Conservation (phyloP, 2,113 vertebrate species). For the Dicaeum eximium region DNA sequence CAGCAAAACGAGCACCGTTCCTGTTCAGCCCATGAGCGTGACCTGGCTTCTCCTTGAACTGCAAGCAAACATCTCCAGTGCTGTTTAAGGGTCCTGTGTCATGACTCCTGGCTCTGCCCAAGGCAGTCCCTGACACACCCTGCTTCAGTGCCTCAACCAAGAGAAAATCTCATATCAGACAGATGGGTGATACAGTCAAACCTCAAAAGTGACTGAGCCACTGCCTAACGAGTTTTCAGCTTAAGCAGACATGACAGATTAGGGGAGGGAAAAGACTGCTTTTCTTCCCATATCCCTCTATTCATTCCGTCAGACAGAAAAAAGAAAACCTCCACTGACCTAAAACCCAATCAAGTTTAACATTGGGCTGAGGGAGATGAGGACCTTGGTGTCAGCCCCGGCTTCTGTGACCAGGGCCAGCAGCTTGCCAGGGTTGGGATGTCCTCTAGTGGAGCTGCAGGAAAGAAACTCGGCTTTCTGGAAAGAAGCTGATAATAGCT, state of each 20-base stretch:
- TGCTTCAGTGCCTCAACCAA: not conserved
- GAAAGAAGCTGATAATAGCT: not conserved
- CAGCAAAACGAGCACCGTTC: not conserved
- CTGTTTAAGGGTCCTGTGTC: not conserved
- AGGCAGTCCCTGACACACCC: not conserved
- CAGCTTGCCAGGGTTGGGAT: not conserved
- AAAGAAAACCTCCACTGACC: not conserved
- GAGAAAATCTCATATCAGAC: not conserved
- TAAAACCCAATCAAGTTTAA: not conserved
- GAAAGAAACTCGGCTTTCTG: not conserved
- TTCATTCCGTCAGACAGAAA: not conserved
- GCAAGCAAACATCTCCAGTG: not conserved
- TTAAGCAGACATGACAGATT: not conserved
- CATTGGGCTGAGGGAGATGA: not conserved
- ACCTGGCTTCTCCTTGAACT: not conserved
- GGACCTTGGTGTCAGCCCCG: not conserved
- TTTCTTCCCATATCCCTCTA: not conserved
- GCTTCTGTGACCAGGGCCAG: not conserved
- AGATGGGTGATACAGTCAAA: not conserved
- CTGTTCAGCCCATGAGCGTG: not conserved
- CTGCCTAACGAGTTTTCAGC: not conserved
- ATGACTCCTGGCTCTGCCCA: not conserved
- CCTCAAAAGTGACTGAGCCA: not conserved
- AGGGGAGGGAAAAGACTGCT: not conserved
- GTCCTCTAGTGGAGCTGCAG: conserved; percentile 23